A percentile compares a stretch with the other conserved stretches of the same genome.
These are phyloP conservation scores for Nicator chloris DNA, from an alignment of 2,113 vertebrate genomes.

Conservation along the genomic window DNA sequence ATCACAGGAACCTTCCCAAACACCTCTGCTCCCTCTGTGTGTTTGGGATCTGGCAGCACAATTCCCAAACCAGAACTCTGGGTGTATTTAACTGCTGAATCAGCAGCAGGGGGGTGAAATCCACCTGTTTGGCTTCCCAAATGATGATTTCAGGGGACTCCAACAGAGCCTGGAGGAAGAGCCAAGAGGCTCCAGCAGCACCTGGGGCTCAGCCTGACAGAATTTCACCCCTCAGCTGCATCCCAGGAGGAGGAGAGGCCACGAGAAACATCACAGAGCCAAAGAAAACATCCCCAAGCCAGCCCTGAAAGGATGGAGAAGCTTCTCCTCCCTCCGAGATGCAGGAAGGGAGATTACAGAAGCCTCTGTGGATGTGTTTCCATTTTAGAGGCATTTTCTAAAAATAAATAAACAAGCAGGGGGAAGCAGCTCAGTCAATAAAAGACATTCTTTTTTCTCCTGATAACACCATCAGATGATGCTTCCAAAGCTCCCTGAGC, in stretches of 20 bases:
- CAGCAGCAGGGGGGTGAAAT: not conserved
- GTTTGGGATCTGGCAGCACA: not conserved
- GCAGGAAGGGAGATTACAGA: fast-evolving
- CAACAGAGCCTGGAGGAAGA: fast-evolving
- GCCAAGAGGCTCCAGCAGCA: not conserved
- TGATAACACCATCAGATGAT: not conserved
- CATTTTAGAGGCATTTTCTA: not conserved
- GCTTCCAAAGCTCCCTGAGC: not conserved
- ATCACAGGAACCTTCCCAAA: not conserved
- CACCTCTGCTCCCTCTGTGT: not conserved
- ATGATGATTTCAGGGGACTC: not conserved
- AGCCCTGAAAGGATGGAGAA: not conserved
- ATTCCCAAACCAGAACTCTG: fast-evolving
- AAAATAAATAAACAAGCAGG: not conserved
- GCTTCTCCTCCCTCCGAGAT: not conserved
- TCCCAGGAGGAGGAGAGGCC: not conserved
- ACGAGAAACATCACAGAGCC: fast-evolving
- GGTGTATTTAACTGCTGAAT: not conserved
- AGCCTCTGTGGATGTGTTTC: fast-evolving
- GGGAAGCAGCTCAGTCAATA: not conserved
- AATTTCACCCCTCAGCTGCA: not conserved
- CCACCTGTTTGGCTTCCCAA: not conserved
- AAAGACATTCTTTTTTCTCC: not conserved
- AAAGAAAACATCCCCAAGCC: not conserved
- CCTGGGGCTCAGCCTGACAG: not conserved